Evolutionary conservation across 2,888 invertebrate species (phyloP).

Genomic region (Aradus depressus): DNA sequence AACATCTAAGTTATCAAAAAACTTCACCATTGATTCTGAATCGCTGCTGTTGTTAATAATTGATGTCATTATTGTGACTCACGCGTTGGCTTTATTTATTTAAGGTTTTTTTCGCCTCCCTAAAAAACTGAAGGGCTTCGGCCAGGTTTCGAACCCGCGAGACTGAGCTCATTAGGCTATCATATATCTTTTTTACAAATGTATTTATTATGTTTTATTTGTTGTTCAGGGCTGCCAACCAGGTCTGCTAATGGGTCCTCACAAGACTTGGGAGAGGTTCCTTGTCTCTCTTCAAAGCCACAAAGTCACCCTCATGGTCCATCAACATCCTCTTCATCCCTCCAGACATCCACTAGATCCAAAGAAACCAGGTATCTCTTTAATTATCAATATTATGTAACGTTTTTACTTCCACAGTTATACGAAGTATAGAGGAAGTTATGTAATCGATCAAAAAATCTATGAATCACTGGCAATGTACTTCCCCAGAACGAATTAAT

Average conservation of each 20-base stretch:
- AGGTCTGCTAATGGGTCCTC: constrained; percentile 28
- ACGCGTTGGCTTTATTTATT: not conserved
- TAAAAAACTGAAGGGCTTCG: not conserved
- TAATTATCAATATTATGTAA: no score
- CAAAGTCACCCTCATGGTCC: constrained; percentile 31
- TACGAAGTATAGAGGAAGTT: no score
- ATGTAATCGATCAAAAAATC: no score
- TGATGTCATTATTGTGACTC: no score
- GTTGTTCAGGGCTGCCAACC: constrained; percentile 16
- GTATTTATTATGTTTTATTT: not conserved
- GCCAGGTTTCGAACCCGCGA: not conserved
- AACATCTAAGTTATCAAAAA: no score
- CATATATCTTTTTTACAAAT: not conserved
- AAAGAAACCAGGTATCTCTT: constrained; percentile 36
- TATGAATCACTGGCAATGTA: no score
- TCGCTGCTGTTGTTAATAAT: no score
- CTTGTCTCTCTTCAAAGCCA: constrained; percentile 11
- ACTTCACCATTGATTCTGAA: no score
- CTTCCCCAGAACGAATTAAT: no score
- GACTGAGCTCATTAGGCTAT: no score
- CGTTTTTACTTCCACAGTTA: no score
- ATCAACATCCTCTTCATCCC: constrained; percentile 37
- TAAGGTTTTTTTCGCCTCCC: not conserved
- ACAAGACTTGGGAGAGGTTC: constrained; percentile 12
- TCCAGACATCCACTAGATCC: constrained; percentile 34